Percentiles rank a stretch among this genome's conserved stretches.
Evolutionary conservation across 2,888 invertebrate genomes (phyloP).

Genomic region (Escarpia spicata): DNA sequence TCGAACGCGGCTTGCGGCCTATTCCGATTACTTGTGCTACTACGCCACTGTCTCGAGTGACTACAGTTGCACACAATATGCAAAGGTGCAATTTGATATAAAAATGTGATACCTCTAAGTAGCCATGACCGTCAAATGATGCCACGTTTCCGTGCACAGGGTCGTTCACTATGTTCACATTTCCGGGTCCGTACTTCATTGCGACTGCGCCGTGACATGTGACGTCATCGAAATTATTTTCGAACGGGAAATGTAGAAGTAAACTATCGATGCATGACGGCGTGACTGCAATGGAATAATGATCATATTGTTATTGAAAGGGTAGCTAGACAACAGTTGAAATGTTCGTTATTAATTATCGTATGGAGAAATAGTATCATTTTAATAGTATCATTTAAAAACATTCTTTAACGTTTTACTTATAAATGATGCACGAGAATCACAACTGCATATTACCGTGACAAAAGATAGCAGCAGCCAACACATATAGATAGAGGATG

Average conservation of each 20-base stretch:
- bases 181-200: not conserved
- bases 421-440: not conserved
- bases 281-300: not conserved
- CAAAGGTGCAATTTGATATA: too few species aligned
- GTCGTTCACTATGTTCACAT: not conserved
- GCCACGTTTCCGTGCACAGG: not conserved
- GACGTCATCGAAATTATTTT: not conserved
- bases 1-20: too few species aligned
- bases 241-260: constrained; percentile 16
- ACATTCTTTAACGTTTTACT: not conserved
- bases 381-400: not conserved
- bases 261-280: not conserved
- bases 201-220: not conserved
- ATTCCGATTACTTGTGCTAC: too few species aligned
- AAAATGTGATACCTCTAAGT: not conserved
- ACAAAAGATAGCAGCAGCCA: not conserved
- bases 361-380: not conserved
- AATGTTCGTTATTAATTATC: not conserved
- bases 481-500: not conserved
- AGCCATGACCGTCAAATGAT: not conserved
- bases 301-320: not conserved
- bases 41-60: too few species aligned
- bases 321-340: not conserved
- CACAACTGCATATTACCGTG: not conserved
- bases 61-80: too few species aligned